Percentiles rank a stretch among this genome's conserved stretches.
These are phyloP conservation scores for Euproctis similis DNA, from an alignment of 2,888 invertebrate genomes.

Conservation along the genomic window DNA sequence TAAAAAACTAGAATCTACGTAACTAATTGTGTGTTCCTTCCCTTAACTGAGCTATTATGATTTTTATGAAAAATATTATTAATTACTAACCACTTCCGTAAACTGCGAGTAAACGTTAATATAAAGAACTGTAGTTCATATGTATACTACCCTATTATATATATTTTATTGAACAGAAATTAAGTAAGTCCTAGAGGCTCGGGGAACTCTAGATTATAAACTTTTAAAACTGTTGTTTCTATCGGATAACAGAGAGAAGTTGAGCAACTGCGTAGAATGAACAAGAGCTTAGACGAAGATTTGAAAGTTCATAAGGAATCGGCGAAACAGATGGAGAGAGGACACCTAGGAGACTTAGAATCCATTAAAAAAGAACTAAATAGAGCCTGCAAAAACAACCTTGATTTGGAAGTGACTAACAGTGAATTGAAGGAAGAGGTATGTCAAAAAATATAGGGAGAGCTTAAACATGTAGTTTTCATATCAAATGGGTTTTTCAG, in stretches of 20 bases:
- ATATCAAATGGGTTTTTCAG: neutral
- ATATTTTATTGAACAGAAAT: no score
- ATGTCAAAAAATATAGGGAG: conserved; percentile 17
- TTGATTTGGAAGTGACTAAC: conserved; percentile 80
- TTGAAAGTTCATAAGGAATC: conserved; percentile 60
- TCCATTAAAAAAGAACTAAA: conserved; percentile 68
- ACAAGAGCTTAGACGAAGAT: conserved; percentile 64
- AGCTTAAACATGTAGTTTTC: neutral
- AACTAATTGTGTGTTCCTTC: no score
- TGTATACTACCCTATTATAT: no score
- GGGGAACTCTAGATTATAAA: no score
- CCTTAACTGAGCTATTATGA: no score
- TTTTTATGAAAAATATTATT: no score
- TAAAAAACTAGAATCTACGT: no score
- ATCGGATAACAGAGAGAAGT: conserved; percentile 47
- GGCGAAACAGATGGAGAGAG: conserved; percentile 60
- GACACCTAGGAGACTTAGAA: conserved; percentile 65
- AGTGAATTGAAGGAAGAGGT: conserved; percentile 82
- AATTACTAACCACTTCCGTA: no score
- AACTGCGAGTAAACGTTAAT: no score
- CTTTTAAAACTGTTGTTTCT: no score
- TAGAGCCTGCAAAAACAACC: conserved; percentile 72
- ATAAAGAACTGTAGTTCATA: no score
- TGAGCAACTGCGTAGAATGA: conserved; percentile 49
- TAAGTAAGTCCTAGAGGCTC: no score